Conservation (phyloP, 2,888 invertebrate species). For the Cremastobaeus sp. region DNA sequence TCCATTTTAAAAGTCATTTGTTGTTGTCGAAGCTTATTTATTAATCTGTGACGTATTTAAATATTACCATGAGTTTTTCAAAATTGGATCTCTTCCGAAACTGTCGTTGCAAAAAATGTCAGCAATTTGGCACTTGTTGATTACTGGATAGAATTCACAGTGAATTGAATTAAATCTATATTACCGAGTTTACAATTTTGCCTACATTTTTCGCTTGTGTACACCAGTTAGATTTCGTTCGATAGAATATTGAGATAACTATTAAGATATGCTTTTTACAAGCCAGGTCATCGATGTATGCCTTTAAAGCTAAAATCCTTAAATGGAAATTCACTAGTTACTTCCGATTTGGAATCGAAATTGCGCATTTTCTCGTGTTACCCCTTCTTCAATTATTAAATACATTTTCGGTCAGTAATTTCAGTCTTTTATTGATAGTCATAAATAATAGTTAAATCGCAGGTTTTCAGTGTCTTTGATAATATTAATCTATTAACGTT, state of each 20-base stretch:
- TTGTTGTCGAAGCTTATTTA: no score
- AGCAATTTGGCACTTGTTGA: conserved; percentile 16
- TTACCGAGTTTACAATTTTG: background rate
- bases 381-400: background rate
- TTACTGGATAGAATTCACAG: background rate
- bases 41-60: background rate
- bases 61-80: background rate
- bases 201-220: conserved; percentile 16
- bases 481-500: no score
- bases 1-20: no score
- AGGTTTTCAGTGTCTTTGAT: no score
- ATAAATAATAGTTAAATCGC: background rate
- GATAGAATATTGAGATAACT: background rate
- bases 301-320: background rate
- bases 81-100: background rate
- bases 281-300: no score
- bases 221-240: background rate
- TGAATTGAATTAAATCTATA: background rate
- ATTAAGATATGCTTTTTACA: no score
- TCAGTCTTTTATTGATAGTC: background rate
- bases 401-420: background rate
- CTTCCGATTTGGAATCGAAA: background rate
- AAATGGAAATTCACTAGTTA: background rate
- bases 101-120: conserved; percentile 14
- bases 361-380: background rate